A percentile compares a stretch with the other conserved stretches of the same genome.
Evolutionary conservation across 2,797 vertebrate genomes (phyloP).

Genomic region (Pyrocephalus nanus): DNA sequence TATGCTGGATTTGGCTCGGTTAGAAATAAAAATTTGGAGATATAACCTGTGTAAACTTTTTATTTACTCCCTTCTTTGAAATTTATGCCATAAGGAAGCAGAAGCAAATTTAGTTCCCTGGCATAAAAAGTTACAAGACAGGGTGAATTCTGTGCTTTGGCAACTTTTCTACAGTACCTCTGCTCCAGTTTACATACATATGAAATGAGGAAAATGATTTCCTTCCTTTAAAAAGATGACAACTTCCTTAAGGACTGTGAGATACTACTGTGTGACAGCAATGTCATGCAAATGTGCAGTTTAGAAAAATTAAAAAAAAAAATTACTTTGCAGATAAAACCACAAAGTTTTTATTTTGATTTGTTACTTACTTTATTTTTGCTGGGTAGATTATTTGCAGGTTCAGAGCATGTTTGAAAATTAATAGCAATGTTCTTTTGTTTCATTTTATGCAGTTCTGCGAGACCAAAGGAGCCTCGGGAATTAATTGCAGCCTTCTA

Average conservation of each 20-base stretch:
- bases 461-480: slow-evolving; percentile 65
- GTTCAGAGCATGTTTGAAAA: slow-evolving; percentile 58
- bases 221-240: neutral
- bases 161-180: neutral
- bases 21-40: neutral
- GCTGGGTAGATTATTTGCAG: slow-evolving; percentile 7
- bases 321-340: neutral
- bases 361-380: neutral
- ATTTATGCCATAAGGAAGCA: neutral
- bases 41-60: neutral
- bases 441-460: slow-evolving; percentile 69
- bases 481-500: slow-evolving; percentile 83
- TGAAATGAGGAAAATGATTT: neutral
- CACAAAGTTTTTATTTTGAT: neutral
- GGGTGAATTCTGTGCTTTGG: neutral
- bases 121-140: neutral
- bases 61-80: neutral
- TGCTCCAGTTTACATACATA: neutral
- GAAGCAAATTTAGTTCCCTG: neutral
- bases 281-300: neutral
- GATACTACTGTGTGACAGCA: neutral
- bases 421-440: slow-evolving; percentile 69
- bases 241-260: neutral
- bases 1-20: neutral
- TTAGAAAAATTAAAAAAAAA: slow-evolving; percentile 4